These are phyloP conservation scores for Vicugna pacos DNA, from an alignment of 2,113 vertebrate genomes.

Conservation along the genomic window DNA sequence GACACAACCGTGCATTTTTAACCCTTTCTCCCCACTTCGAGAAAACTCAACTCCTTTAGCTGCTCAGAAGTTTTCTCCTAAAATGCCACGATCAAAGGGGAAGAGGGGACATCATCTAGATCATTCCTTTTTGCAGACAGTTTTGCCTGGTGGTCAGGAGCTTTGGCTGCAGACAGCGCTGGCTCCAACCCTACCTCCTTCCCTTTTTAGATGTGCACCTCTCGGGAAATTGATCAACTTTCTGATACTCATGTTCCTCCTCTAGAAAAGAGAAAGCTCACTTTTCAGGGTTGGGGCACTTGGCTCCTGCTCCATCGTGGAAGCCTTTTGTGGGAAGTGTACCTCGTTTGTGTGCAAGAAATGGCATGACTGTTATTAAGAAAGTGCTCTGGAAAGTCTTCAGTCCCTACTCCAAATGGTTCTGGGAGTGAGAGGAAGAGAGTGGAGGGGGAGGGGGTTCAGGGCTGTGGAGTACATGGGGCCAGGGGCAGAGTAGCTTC, in stretches of 20 bases:
- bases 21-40: conserved; percentile 59
- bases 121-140: not conserved
- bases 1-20: conserved; percentile 57
- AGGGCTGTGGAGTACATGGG: not conserved
- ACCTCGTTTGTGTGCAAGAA: not conserved
- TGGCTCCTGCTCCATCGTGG: not conserved
- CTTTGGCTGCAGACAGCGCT: not conserved
- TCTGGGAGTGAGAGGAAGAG: not conserved
- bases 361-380: not conserved
- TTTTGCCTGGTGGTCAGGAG: not conserved
- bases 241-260: not conserved
- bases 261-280: not conserved
- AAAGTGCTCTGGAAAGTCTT: not conserved
- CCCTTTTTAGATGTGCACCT: not conserved
- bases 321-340: not conserved
- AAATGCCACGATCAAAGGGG: not conserved
- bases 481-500: not conserved
- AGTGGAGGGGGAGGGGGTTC: not conserved
- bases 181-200: not conserved
- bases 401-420: not conserved
- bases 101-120: not conserved
- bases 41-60: not conserved
- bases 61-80: conserved; percentile 13
- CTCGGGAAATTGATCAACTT: not conserved
- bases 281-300: not conserved